Percentiles rank a stretch among this genome's conserved stretches.
These are phyloP conservation scores for Astyanax mexicanus DNA, from an alignment of 2,797 vertebrate species.

Conservation along the genomic window DNA sequence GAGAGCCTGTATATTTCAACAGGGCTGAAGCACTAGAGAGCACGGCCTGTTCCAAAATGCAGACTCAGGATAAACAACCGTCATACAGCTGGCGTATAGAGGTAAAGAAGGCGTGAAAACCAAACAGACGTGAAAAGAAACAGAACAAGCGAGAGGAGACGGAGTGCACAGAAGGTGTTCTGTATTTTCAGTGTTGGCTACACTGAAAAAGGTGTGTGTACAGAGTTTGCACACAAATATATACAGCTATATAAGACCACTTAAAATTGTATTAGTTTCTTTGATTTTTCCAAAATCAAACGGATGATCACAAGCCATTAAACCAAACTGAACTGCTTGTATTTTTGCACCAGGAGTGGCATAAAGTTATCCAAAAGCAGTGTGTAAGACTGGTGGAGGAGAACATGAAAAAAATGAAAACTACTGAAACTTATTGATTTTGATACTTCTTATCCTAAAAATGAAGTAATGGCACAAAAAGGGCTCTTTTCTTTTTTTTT, in stretches of 20 bases:
- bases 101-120: not conserved
- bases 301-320: no score
- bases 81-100: not conserved
- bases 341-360: no score
- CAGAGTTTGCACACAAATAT: not conserved
- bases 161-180: not conserved
- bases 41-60: conserved; percentile 51
- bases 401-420: no score
- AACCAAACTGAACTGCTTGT: no score
- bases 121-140: conserved; percentile 5
- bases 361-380: no score
- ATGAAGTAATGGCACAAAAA: not conserved
- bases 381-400: no score
- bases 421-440: no score
- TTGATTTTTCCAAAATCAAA: no score
- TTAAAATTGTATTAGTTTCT: no score
- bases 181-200: not conserved
- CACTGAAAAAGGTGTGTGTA: not conserved
- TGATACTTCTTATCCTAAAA: no score
- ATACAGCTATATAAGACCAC: no score
- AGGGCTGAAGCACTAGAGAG: conserved; percentile 25
- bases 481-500: no score
- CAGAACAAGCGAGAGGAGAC: not conserved
- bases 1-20: conserved; percentile 32
- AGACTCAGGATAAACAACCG: conserved; percentile 36